phyloP scores from a whole-genome alignment of 2,113 vertebrate species.

The Symphodus melops region DNA sequence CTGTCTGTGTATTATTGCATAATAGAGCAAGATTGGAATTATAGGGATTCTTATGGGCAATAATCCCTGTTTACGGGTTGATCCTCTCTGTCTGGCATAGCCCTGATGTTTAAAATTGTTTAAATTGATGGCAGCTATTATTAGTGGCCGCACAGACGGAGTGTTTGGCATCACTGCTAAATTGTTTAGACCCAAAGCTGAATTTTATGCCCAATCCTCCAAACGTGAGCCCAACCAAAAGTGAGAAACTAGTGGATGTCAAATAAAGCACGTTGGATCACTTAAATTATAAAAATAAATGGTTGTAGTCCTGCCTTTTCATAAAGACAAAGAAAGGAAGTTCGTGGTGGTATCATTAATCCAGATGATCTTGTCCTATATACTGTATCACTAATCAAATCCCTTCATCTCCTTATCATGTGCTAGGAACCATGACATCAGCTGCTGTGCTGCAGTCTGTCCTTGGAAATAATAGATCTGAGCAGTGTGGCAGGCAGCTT shows the following conservation, averaged over 20 bases:
- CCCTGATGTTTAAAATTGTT: constrained; percentile 57
- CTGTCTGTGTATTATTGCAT: constrained; percentile 79
- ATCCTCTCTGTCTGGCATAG: constrained; percentile 58
- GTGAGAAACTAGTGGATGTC: not conserved
- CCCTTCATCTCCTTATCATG: constrained; percentile 80
- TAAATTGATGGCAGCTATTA: constrained; percentile 54
- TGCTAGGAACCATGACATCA: constrained; percentile 60
- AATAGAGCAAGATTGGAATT: constrained; percentile 80
- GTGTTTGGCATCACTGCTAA: constrained; percentile 7
- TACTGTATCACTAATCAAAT: constrained; percentile 78
- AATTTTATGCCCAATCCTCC: constrained; percentile 17
- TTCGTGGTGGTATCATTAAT: constrained; percentile 59
- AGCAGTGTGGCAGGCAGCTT: constrained; percentile 5
- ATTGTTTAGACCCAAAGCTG: constrained; percentile 1
- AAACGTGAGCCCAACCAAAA: constrained; percentile 2
- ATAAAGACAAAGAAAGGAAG: constrained; percentile 13
- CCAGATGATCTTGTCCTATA: constrained; percentile 77
- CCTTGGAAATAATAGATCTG: constrained; percentile 56
- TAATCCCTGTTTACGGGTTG: constrained; percentile 72
- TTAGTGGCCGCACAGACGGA: constrained; percentile 21
- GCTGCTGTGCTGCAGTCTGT: constrained; percentile 57
- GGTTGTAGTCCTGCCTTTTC: not conserved
- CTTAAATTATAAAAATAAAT: constrained; percentile 21
- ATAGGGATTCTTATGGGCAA: constrained; percentile 72
- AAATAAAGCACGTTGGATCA: not conserved